These are phyloP conservation scores for Lagopus muta DNA, from an alignment of 2,113 vertebrate species.

Conservation along the genomic window DNA sequence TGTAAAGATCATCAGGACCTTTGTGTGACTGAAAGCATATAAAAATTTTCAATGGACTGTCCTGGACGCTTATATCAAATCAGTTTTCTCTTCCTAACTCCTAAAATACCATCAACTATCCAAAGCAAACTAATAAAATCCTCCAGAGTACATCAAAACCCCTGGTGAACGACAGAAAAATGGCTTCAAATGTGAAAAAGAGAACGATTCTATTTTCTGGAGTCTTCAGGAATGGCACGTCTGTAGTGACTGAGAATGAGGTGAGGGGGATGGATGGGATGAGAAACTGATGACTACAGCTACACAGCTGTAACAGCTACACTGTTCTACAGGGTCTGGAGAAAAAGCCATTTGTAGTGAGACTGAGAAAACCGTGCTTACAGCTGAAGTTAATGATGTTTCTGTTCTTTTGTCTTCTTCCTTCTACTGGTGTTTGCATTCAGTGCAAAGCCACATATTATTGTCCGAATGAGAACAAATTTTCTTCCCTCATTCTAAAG, in stretches of 20 bases:
- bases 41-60: background rate
- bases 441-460: background rate
- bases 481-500: background rate
- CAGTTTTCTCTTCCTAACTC: fast-evolving
- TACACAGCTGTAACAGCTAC: background rate
- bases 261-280: background rate
- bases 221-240: background rate
- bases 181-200: background rate
- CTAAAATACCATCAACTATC: background rate
- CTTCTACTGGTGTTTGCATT: background rate
- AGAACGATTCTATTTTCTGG: background rate
- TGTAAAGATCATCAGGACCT: background rate
- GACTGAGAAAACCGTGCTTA: background rate
- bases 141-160: fast-evolving
- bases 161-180: background rate
- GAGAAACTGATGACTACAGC: background rate
- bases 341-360: background rate
- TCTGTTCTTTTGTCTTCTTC: background rate
- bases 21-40: background rate
- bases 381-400: background rate
- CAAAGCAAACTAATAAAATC: background rate
- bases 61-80: background rate
- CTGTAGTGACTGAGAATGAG: background rate
- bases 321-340: background rate
- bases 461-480: background rate